These are phyloP conservation scores for Glossophaga mutica DNA, from an alignment of 2,797 vertebrate genomes.

Conservation along the genomic window DNA sequence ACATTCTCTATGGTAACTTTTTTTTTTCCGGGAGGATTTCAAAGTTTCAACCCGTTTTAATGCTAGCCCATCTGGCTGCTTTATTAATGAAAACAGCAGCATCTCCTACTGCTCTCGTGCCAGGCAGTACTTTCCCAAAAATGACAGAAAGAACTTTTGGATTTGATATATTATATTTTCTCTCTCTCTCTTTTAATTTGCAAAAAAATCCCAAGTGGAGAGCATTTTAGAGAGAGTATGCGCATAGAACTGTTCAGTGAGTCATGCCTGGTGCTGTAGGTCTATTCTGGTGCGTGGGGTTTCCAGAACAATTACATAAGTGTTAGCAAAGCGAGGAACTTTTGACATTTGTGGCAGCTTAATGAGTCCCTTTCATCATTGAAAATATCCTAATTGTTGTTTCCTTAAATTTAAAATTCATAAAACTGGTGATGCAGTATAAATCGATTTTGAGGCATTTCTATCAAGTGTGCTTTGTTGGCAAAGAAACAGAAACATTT, in stretches of 20 bases:
- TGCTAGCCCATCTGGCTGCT: conserved; percentile 58
- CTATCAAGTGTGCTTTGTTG: conserved; percentile 74
- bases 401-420: conserved; percentile 79
- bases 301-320: conserved; percentile 85
- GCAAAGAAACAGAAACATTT: conserved; percentile 62
- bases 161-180: conserved; percentile 51
- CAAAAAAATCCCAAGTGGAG: conserved; percentile 70
- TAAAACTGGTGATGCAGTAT: conserved; percentile 70
- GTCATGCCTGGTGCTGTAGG: conserved; percentile 83
- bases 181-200: background rate
- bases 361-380: conserved; percentile 80
- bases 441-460: conserved; percentile 70
- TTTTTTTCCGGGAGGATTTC: conserved; percentile 25
- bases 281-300: conserved; percentile 84
- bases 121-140: conserved; percentile 49
- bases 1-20: background rate
- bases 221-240: conserved; percentile 73
- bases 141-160: conserved; percentile 51
- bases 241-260: conserved; percentile 79
- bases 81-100: conserved; percentile 57
- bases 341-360: conserved; percentile 84
- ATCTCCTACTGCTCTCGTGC: conserved; percentile 16
- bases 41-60: conserved; percentile 59
- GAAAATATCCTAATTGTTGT: conserved; percentile 80
- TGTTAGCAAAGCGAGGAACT: conserved; percentile 82